phyloP scores from a whole-genome alignment of 1,140 invertebrate species.

The Drosophila mauritiana region DNA sequence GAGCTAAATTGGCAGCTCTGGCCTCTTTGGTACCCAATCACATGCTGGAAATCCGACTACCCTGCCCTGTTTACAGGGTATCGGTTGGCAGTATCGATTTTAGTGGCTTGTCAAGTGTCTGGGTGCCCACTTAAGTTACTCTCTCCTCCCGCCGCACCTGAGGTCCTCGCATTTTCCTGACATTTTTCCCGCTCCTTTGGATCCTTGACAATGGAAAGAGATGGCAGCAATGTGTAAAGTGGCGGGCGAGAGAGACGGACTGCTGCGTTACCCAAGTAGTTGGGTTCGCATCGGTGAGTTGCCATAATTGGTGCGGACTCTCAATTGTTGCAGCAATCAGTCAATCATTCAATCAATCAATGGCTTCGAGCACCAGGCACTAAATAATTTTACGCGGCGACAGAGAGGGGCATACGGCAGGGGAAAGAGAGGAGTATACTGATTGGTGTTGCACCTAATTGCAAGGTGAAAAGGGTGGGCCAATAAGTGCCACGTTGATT shows the following conservation, averaged over 20 bases:
- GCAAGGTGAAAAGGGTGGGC: conserved; percentile 7
- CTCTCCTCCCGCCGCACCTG: conserved; percentile 7
- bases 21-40: too few species aligned
- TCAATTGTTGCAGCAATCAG: conserved; percentile 39
- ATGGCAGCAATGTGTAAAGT: background rate
- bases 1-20: background rate
- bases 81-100: conserved; percentile 30
- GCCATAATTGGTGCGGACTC: conserved; percentile 40
- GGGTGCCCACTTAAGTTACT: conserved; percentile 24
- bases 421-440: background rate
- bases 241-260: background rate
- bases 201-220: conserved; percentile 15
- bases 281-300: conserved; percentile 42
- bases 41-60: background rate
- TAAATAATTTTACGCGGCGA: background rate
- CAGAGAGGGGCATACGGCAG: background rate
- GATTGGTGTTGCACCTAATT: conserved; percentile 4
- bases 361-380: conserved; percentile 15
- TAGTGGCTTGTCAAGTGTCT: conserved; percentile 35
- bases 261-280: background rate
- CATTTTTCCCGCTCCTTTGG: conserved; percentile 6
- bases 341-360: conserved; percentile 43
- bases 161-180: conserved; percentile 18
- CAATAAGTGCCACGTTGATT: conserved; percentile 31
- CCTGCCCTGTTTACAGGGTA: conserved; percentile 8